phyloP scores from a whole-genome alignment of 2,888 invertebrate genomes.

The Drosophila eohydei region DNA sequence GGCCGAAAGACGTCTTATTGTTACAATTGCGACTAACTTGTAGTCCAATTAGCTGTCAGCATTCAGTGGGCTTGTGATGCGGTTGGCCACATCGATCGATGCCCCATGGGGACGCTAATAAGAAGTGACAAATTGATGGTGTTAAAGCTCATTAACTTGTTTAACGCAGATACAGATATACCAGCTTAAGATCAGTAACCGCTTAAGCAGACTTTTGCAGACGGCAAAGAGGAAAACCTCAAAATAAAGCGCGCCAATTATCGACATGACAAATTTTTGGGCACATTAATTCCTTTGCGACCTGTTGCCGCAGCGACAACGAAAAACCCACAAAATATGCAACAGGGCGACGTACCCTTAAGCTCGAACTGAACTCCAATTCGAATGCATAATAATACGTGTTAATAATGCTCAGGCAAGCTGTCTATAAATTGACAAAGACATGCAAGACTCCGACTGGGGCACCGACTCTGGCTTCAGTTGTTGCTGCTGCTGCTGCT shows the following conservation, averaged over 20 bases:
- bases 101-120: constrained; percentile 75
- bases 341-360: constrained; percentile 43
- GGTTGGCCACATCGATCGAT: constrained; percentile 5
- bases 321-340: constrained; percentile 66
- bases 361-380: constrained; percentile 21
- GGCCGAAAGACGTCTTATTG: constrained; percentile 19
- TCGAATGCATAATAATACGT: constrained; percentile 78
- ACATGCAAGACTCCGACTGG: constrained; percentile 72
- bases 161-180: constrained; percentile 54
- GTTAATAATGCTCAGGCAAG: constrained; percentile 81
- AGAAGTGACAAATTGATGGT: constrained; percentile 84
- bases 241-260: constrained; percentile 81
- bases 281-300: constrained; percentile 53
- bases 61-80: constrained; percentile 22
- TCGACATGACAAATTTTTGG: constrained; percentile 79
- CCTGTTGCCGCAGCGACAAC: constrained; percentile 24
- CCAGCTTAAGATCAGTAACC: constrained; percentile 28
- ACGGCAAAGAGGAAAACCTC: constrained; percentile 53
- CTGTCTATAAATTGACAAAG: constrained; percentile 83
- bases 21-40: constrained; percentile 27
- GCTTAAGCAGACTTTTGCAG: constrained; percentile 30
- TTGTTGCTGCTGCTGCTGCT: constrained; percentile 22
- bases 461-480: constrained; percentile 29
- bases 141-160: constrained; percentile 82
- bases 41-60: constrained; percentile 38